phyloP scores from a whole-genome alignment of 2,797 vertebrate species.

The Rhabdomys pumilio region DNA sequence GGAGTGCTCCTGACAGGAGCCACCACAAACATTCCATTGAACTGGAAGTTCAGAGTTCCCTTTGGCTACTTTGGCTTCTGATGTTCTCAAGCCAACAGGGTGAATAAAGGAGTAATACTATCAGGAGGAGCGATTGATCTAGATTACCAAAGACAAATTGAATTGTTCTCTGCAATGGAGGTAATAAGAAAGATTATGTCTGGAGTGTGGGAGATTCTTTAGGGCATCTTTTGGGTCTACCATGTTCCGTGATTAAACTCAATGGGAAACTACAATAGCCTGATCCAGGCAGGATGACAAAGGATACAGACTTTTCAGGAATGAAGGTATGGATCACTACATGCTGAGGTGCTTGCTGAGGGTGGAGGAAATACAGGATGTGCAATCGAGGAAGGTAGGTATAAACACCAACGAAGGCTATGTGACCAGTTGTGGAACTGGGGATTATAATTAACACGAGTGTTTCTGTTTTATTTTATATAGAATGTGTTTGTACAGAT shows the following conservation, averaged over 20 bases:
- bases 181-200: background rate
- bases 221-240: background rate
- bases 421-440: too few species aligned
- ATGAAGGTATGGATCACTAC: background rate
- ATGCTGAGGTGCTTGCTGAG: background rate
- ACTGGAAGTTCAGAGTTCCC: background rate
- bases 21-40: background rate
- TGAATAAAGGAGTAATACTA: too few species aligned
- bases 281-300: background rate
- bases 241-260: background rate
- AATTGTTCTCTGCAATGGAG: background rate
- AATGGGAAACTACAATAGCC: background rate
- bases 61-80: background rate
- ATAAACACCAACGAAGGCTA: background rate
- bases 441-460: background rate
- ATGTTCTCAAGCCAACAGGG: background rate
- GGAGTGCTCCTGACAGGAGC: background rate
- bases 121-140: background rate
- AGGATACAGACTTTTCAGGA: background rate
- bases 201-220: background rate
- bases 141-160: background rate
- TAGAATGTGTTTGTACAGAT: background rate
- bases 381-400: background rate
- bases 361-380: background rate
- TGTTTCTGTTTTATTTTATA: background rate